Base-by-base conservation (phyloP, 2,113 vertebrate genomes). In the Synodontis membranacea region DNA sequence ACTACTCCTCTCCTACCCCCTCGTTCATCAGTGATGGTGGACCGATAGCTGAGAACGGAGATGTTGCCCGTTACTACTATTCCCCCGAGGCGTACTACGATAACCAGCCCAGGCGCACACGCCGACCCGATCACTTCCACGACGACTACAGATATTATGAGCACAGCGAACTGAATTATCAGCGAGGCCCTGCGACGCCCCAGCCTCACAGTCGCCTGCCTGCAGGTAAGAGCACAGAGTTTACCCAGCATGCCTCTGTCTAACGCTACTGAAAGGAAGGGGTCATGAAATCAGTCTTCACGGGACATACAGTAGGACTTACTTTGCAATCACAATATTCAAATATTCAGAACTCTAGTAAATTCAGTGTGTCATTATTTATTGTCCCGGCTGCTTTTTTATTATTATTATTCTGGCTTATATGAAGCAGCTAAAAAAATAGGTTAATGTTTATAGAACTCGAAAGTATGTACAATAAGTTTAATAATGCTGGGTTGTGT, bases 61-160 rank as follows among this genome's bases (percentile, higher is more conserved):
- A 99, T 1, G 91, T 93, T 9, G 92, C 95, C 25, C 95, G 96
- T 0, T 97, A 95, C 82, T 99, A 95, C 80, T 97, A 95, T 88
- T 93, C 95, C 2, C 82, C 92, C 21, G 97, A 97, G 84, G 95
- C 94, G 28, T 98, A 96, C 86, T 97, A 97, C 21, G 96, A 96
- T 68, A 97, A 95, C 89, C 94, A 93, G 85, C 86, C 88, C 90
- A 89, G 83, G 83, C 90, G 60, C n/a, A 62, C 82, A 19, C 88
- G 90, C 58, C 92, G 95, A 50, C 96, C 92, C 0, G 97, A 99
- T 25, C 96, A 95, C 84, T 89, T 95, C 12, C 96, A 95, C 21
- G 97, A 99, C 74, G 97, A 98, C 87, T 97, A 95, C 90, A 95
- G 97, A 94, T 99, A 96, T 91, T 98, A 97, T n/a, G 98, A 98